Evolutionary conservation across 2,113 vertebrate species (phyloP).

Genomic region (Silurus glanis): DNA sequence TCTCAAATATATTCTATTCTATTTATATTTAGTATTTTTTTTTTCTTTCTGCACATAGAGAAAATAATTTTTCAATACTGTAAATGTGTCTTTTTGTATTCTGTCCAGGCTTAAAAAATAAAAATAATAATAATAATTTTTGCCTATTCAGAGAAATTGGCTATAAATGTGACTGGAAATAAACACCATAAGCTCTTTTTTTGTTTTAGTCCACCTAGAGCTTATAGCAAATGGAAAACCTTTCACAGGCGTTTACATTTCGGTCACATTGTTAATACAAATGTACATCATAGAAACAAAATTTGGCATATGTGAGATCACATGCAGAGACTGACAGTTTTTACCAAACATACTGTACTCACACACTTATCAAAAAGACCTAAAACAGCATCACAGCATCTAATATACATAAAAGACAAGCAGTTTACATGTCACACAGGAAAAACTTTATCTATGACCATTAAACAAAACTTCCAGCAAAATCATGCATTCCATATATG

Average conservation of each 20-base stretch:
- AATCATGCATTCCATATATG: not conserved
- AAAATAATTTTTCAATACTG: not conserved
- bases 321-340: conserved; percentile 2
- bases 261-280: not conserved
- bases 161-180: not conserved
- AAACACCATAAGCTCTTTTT: not conserved
- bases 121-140: too few relatives aligned
- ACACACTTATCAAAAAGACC: not conserved
- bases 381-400: not conserved
- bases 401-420: not conserved
- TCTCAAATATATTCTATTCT: not conserved
- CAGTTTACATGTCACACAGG: not conserved
- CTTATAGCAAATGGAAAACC: not conserved
- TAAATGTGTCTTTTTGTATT: not conserved
- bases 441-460: not conserved
- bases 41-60: not conserved
- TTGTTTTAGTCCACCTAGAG: not conserved
- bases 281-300: not conserved
- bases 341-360: not conserved
- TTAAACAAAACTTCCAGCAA: not conserved
- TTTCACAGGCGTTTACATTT: not conserved
- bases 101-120: not conserved
- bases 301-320: not conserved
- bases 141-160: not conserved
- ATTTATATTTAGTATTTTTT: not conserved